Evolutionary conservation across 2,113 vertebrate species (phyloP), one percentile per base, ranked within the genome.

Genomic region (Callopanchax toddi): DNA sequence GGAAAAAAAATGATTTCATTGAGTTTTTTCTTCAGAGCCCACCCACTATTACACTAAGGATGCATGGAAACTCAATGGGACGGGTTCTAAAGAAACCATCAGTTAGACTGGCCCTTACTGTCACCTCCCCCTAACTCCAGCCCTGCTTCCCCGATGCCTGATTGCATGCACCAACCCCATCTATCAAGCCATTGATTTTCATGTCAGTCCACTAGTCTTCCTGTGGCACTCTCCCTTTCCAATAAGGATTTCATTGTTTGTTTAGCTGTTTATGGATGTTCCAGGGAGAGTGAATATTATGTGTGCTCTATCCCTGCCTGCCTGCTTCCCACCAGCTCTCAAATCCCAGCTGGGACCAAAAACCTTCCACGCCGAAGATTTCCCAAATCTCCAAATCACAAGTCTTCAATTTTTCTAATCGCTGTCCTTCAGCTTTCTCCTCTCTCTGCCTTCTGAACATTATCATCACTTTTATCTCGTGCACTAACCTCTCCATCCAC

Each of bases 401-500:
- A 21, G 55, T 49, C 45, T 67, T 22, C 43, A 61, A 61, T 59
- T 40, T 32, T 54, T 56, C 29, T 62, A 61, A 61, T 70, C 49
- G 50, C 45, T 44, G 57, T 62, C 60, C 60, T 46, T 80, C 55
- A 54, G 43, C 62, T 23, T 66, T 51, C 45, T 67, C n/a, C 34
- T 21, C 50, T 48, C 70, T 63, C 60, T 45, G 46, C 63, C 57
- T 66, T 44, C 45, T 62, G 53, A 59, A 66, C 75, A 43, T 55
- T 66, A 68, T 56, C 45, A 25, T 52, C 67, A 32, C 64, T 67
- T 79, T 76, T 43, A 52, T 83, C 53, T 39, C 16, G 1, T 40
- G 21, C 63, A 50, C 71, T 61, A 39, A n/a, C 85, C 89, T 91
- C 91, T 67, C 58, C 59, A 71, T 93, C 94, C 94, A 91, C 90